Percentiles rank a stretch among this genome's conserved stretches.
These are phyloP conservation scores for Mastigias papua DNA, from an alignment of 30 jellyfish, hydroid and myxozoan genomes.

Conservation along the genomic window DNA sequence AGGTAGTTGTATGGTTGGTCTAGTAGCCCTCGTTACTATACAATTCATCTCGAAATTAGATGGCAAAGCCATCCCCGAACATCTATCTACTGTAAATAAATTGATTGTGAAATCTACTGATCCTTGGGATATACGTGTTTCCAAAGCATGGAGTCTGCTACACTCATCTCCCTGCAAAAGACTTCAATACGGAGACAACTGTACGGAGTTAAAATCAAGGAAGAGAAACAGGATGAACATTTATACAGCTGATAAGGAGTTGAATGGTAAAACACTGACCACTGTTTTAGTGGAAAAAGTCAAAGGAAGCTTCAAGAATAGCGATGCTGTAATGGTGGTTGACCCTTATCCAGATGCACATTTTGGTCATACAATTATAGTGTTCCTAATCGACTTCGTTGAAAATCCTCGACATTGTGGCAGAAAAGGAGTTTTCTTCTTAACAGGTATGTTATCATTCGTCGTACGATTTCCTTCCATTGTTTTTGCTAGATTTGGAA, in stretches of 20 bases:
- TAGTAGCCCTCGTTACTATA: conserved; percentile 1
- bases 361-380: conserved; percentile 90
- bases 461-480: neutral
- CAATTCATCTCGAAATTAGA: conserved; percentile 25
- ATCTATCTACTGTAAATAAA: conserved; percentile 10
- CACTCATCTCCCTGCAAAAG: conserved; percentile 73
- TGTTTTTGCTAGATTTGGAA: too few relatives aligned
- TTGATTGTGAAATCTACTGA: neutral
- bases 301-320: conserved; percentile 64
- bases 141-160: conserved; percentile 78
- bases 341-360: conserved; percentile 98
- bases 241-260: conserved; percentile 66
- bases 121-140: conserved; percentile 67
- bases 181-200: conserved; percentile 75
- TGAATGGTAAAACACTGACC: conserved; percentile 19
- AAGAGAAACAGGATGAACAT: conserved; percentile 61
- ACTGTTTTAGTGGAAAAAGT: conserved; percentile 67
- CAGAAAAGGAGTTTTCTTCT: conserved; percentile 43
- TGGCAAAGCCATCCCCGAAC: conserved; percentile 38
- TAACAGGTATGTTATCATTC: conserved; percentile 21
- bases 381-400: conserved; percentile 65
- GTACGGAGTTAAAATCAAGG: conserved; percentile 69
- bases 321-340: conserved; percentile 86
- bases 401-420: conserved; percentile 42
- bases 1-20: conserved; percentile 38